A percentile compares a stretch with the other conserved stretches of the same genome.
These are phyloP conservation scores for Palythoa grandis DNA, from an alignment of 92 coral and sea anemone species.

Conservation along the genomic window DNA sequence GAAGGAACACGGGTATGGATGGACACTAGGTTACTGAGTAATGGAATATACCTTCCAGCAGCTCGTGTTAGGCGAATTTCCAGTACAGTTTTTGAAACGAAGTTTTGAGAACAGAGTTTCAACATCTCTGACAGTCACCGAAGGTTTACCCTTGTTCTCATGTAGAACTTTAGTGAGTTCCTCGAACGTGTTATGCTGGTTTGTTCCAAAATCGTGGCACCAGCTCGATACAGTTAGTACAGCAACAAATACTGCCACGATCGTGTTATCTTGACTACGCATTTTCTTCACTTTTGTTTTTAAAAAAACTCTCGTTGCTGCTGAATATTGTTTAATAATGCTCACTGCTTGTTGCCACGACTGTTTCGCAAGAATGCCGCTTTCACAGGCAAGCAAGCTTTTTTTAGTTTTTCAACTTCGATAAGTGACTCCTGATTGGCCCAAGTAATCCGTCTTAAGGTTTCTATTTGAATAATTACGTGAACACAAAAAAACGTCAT, in stretches of 20 bases:
- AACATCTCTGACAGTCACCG: conserved; percentile 18
- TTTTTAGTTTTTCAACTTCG: neutral
- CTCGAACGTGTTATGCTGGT: conserved; percentile 27
- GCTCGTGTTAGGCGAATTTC: neutral
- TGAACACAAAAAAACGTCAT: neutral
- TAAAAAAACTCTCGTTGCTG: neutral
- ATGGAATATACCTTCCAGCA: conserved; percentile 36
- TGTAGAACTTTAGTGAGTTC: conserved; percentile 10
- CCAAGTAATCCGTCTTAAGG: neutral
- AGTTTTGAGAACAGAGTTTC: conserved; percentile 18
- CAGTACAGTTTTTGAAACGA: conserved; percentile 28
- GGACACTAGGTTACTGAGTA: neutral
- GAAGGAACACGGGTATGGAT: neutral
- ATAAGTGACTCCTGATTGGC: conserved; percentile 4
- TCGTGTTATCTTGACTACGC: neutral
- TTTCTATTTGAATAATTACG: neutral
- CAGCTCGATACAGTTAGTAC: neutral
- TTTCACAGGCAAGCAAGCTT: neutral
- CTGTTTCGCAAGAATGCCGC: neutral
- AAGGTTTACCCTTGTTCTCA: conserved; percentile 8
- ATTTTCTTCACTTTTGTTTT: neutral
- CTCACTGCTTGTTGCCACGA: conserved; percentile 3
- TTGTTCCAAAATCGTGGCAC: conserved; percentile 10
- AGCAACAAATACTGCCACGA: neutral
- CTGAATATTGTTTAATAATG: neutral